These are phyloP conservation scores for Irena cyanogastra DNA, from an alignment of 2,113 vertebrate species.

Conservation along the genomic window DNA sequence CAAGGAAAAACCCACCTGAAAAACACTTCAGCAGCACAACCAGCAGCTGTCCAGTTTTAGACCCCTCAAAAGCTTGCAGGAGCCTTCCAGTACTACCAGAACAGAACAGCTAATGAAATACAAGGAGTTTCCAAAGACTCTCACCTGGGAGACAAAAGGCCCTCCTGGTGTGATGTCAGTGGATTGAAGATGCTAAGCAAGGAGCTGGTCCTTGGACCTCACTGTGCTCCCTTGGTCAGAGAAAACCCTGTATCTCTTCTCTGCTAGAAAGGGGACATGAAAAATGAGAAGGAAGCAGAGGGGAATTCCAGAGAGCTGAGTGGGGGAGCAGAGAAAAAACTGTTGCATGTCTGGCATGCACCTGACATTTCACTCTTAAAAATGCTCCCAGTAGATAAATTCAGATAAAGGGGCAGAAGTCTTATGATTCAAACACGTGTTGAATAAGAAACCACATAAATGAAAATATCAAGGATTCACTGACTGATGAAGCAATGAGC, in stretches of 20 bases:
- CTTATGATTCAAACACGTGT: constrained; percentile 56
- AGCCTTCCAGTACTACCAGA: neutral
- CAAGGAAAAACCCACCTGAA: neutral
- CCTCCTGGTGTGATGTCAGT: neutral
- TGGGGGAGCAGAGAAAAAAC: neutral
- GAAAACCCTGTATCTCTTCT: neutral
- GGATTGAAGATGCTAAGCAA: neutral
- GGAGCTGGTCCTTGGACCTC: neutral
- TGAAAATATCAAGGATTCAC: constrained; percentile 61
- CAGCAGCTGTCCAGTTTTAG: neutral
- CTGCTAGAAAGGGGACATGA: neutral
- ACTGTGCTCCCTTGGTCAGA: neutral
- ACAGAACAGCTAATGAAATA: neutral
- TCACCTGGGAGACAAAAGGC: neutral
- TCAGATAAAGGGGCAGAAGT: constrained; percentile 48
- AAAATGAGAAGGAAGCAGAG: constrained; percentile 1
- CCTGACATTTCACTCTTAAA: constrained; percentile 58
- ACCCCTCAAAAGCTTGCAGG: neutral
- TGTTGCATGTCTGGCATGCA: constrained; percentile 21
- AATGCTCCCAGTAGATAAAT: constrained; percentile 44
- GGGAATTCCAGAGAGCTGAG: constrained; percentile 31
- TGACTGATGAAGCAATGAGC: constrained; percentile 57
- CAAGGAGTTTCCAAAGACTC: neutral
- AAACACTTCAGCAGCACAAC: neutral
- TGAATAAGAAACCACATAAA: constrained; percentile 61